Evolutionary conservation across 2,113 vertebrate genomes (phyloP).

Genomic region (Panurus biarmicus): DNA sequence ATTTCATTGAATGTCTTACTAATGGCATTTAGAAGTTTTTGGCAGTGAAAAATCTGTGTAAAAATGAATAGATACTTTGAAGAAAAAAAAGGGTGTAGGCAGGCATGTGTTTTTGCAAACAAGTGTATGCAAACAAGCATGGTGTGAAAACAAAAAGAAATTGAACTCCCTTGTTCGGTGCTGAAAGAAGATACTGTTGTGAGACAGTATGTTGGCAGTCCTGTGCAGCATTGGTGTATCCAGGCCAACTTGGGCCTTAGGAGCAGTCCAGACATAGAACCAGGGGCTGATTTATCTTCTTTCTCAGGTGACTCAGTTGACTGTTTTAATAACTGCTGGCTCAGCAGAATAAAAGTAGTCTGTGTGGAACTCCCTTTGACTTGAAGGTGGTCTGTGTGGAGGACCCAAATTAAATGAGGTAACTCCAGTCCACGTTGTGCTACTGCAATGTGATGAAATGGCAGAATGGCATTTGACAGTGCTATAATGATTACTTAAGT

Average conservation of each 20-base stretch:
- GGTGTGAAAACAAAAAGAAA: background rate
- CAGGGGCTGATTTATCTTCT: background rate
- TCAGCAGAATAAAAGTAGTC: background rate
- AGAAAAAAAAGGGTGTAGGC: background rate
- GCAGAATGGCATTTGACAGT: background rate
- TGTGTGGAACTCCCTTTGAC: background rate
- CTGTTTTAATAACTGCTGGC: background rate
- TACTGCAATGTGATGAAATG: background rate
- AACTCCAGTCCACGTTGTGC: background rate
- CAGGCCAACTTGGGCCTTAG: background rate
- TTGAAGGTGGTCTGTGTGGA: background rate
- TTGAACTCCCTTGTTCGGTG: background rate
- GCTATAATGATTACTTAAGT: background rate
- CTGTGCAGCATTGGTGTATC: background rate
- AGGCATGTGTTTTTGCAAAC: background rate
- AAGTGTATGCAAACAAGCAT: background rate
- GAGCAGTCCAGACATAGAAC: background rate
- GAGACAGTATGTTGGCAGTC: background rate
- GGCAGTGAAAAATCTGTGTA: background rate
- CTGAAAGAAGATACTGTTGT: background rate
- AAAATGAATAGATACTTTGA: background rate
- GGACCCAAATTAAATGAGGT: background rate
- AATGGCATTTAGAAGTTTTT: background rate
- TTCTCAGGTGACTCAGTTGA: background rate
- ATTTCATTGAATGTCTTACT: background rate